phyloP scores from a whole-genome alignment of 2,113 vertebrate species.

The Phocoena phocoena region DNA sequence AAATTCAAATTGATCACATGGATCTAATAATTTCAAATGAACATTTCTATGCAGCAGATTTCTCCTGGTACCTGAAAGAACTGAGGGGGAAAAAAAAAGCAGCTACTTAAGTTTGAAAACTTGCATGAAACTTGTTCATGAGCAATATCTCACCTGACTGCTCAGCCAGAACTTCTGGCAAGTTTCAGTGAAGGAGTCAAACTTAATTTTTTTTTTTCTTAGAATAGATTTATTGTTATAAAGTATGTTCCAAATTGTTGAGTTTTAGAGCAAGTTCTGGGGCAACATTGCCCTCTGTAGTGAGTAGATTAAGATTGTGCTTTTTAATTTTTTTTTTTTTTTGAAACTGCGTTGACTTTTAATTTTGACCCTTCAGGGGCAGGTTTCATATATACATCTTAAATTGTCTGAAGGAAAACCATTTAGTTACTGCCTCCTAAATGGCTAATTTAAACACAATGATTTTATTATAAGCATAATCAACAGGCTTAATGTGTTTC shows the following conservation, averaged over 20 bases:
- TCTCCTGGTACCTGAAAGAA: not conserved
- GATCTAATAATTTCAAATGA: not conserved
- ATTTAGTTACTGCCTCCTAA: constrained; percentile 9
- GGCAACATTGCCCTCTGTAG: not conserved
- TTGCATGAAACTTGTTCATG: not conserved
- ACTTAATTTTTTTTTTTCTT: not conserved
- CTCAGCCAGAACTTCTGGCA: not conserved
- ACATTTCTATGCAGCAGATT: not conserved
- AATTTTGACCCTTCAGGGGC: not conserved
- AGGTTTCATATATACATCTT: not conserved
- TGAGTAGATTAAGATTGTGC: not conserved
- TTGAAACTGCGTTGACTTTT: constrained; percentile 22
- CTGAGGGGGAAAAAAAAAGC: not conserved
- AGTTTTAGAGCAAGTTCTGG: not conserved
- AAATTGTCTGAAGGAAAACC: not conserved
- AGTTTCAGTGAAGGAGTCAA: not conserved
- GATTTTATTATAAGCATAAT: not conserved
- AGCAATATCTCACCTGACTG: not conserved
- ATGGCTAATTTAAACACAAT: not conserved
- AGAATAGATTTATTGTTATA: constrained; percentile 9
- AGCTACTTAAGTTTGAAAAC: not conserved
- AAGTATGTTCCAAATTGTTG: not conserved
- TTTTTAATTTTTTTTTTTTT: not conserved
- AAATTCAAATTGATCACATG: not conserved
- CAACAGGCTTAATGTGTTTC: not conserved